A percentile compares a stretch with the other conserved stretches of the same genome.
Evolutionary conservation across 92 coral and sea anemone genomes (phyloP).

Genomic region (Phenganax subtilis): DNA sequence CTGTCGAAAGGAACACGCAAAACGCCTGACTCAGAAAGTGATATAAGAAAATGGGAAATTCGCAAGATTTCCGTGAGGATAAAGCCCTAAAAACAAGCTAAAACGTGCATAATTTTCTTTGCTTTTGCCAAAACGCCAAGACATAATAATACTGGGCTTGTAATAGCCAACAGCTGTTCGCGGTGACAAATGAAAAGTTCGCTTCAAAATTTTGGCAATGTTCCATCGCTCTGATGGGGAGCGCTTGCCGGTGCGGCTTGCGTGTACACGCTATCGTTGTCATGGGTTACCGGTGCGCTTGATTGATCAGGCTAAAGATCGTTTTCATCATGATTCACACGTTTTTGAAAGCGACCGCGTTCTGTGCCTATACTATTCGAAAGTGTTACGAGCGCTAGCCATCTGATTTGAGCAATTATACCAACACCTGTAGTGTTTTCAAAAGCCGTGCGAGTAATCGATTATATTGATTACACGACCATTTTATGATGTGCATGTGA

Average conservation of each 20-base stretch:
- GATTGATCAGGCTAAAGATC: not conserved
- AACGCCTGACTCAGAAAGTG: not conserved
- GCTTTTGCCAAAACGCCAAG: not conserved
- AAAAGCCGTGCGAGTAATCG: no score
- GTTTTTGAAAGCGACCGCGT: no score
- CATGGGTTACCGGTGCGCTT: slow-evolving; percentile 7
- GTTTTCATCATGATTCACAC: no score
- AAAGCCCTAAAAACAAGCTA: not conserved
- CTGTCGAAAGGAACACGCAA: slow-evolving; percentile 2
- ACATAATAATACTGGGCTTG: not conserved
- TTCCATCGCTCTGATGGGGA: slow-evolving; percentile 10
- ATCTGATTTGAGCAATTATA: no score
- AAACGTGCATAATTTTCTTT: not conserved
- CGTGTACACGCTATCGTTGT: slow-evolving; percentile 4
- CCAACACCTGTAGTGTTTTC: no score
- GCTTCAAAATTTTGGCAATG: slow-evolving; percentile 8
- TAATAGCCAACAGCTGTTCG: not conserved
- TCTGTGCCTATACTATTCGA: no score
- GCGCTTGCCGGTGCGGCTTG: not conserved
- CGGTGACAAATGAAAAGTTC: not conserved
- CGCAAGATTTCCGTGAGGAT: not conserved
- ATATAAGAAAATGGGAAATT: slow-evolving; percentile 19
- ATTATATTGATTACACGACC: no score
- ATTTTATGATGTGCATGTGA: no score
- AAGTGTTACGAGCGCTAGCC: no score